Evolutionary conservation across 2,113 vertebrate genomes (phyloP).

Genomic region (Peromyscus californicus): DNA sequence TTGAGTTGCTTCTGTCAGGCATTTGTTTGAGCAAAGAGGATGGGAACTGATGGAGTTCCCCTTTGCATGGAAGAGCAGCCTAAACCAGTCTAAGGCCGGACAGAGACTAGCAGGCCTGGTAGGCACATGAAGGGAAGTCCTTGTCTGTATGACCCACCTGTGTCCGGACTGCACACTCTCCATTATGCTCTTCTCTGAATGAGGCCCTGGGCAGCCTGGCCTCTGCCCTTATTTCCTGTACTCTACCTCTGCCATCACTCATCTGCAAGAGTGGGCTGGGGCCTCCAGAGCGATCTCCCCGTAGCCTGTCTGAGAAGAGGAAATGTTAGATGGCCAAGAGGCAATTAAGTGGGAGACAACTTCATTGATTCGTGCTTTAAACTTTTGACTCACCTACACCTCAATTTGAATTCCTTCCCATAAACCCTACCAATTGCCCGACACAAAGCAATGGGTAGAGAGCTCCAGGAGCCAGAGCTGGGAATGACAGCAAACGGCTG

Average conservation of each 20-base stretch:
- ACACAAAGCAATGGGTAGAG: constrained; percentile 27
- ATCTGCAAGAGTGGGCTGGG: neutral
- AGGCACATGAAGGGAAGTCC: rapidly evolving
- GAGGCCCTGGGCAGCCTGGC: rapidly evolving
- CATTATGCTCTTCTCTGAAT: rapidly evolving
- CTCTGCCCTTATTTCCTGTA: rapidly evolving
- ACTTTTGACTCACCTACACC: constrained; percentile 45
- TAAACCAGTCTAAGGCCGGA: rapidly evolving
- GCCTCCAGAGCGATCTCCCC: neutral
- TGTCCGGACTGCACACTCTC: rapidly evolving
- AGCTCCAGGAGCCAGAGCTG: constrained; percentile 34
- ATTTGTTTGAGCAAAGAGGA: neutral
- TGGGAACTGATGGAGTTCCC: neutral
- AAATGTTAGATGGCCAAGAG: neutral
- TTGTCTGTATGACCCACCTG: rapidly evolving
- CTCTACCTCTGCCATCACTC: rapidly evolving
- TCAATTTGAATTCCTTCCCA: constrained; percentile 6
- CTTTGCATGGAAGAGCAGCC: no score
- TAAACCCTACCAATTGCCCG: constrained; percentile 21
- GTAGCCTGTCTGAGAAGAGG: neutral
- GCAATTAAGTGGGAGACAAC: constrained; percentile 56
- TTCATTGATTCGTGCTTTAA: constrained; percentile 62
- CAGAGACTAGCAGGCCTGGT: rapidly evolving
- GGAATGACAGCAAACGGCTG: constrained; percentile 58
- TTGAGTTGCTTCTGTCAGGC: neutral